These are phyloP conservation scores for Holacanthella duospinosa DNA, from an alignment of 2,888 invertebrate species.

Conservation along the genomic window DNA sequence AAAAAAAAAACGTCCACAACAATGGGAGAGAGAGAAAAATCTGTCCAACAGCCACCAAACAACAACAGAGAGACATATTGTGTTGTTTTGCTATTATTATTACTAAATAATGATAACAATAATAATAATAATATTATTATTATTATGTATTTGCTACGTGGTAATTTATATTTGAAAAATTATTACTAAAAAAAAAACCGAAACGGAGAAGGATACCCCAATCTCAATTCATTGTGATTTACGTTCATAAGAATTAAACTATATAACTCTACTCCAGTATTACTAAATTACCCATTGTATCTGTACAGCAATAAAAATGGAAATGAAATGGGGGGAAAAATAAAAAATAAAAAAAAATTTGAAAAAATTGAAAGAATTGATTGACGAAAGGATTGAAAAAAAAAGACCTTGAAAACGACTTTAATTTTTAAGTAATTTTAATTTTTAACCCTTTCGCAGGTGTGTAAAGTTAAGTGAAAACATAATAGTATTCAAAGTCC, in stretches of 20 bases:
- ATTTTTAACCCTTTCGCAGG: neutral
- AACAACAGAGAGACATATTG: too few species aligned
- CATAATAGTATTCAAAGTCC: too few species aligned
- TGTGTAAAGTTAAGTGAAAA: too few species aligned
- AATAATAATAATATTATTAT: too few species aligned
- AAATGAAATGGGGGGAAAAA: neutral
- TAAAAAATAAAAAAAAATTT: constrained; percentile 1
- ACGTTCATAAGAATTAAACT: constrained; percentile 21
- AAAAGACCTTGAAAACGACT: constrained; percentile 12
- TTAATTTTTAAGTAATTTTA: constrained; percentile 8
- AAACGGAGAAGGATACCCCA: neutral
- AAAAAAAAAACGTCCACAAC: too few species aligned
- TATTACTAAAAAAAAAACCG: too few species aligned
- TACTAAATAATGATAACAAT: too few species aligned
- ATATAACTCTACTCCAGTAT: constrained; percentile 30
- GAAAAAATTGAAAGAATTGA: neutral
- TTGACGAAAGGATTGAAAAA: neutral
- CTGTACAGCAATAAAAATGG: constrained; percentile 34
- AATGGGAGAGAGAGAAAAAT: too few species aligned
- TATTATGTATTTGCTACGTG: too few species aligned
- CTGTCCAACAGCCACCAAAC: too few species aligned
- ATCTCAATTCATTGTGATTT: constrained; percentile 35
- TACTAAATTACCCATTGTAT: constrained; percentile 35
- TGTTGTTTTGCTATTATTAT: too few species aligned
- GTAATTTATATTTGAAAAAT: too few species aligned